A percentile compares a stretch with the other conserved stretches of the same genome.
phyloP scores from a whole-genome alignment of 2,113 vertebrate species.

The Alligator sinensis region DNA sequence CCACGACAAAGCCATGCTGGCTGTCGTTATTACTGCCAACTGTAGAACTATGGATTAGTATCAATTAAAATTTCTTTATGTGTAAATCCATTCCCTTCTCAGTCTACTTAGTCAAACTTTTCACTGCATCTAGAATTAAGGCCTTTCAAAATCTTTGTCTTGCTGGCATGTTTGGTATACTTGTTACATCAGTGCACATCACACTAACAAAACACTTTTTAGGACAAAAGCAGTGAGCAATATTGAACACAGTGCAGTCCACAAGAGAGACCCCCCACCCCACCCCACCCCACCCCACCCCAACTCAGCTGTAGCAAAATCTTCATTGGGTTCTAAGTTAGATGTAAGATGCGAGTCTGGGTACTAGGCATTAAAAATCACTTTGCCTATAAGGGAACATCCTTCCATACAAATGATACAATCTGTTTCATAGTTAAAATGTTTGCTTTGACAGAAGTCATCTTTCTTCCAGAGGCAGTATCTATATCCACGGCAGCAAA shows the following conservation, averaged over 20 bases:
- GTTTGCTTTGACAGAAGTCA: neutral
- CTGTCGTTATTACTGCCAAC: no score
- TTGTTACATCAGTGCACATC: neutral
- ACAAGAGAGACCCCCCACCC: neutral
- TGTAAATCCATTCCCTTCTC: neutral
- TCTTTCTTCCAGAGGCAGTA: neutral
- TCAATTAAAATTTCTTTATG: neutral
- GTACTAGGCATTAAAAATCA: rapidly evolving
- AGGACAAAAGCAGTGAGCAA: no score
- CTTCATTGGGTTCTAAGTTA: rapidly evolving
- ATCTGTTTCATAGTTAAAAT: neutral
- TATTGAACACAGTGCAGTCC: neutral
- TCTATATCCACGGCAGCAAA: neutral
- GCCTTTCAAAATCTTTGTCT: neutral
- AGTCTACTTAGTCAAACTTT: neutral
- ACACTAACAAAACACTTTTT: no score
- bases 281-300: no score
- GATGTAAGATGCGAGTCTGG: neutral
- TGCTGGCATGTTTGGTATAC: neutral
- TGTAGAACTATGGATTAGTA: neutral
- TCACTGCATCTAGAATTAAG: neutral
- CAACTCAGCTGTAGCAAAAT: neutral
- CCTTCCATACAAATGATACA: neutral
- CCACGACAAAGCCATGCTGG: no score
- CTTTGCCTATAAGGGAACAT: neutral